These are phyloP conservation scores for Condylostylus longicornis DNA, from an alignment of 1,140 invertebrate genomes.

Conservation along the genomic window DNA sequence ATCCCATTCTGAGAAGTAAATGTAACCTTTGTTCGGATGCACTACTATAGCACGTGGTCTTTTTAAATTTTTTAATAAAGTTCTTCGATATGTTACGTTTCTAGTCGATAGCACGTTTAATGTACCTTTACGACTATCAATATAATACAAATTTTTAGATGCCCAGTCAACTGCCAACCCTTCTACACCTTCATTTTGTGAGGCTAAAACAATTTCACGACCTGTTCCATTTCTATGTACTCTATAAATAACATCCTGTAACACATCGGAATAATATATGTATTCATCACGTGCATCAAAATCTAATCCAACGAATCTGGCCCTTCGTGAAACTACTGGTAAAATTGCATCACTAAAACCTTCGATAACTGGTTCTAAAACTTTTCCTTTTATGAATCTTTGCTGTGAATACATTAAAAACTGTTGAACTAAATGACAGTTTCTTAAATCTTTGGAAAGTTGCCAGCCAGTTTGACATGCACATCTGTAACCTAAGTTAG, in stretches of 20 bases:
- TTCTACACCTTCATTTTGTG: conserved; percentile 94
- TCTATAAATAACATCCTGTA: conserved; percentile 92
- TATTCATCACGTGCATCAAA: conserved; percentile 83
- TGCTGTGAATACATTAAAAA: conserved; percentile 97
- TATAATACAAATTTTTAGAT: conserved; percentile 94
- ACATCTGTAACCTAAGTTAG: conserved; percentile 77
- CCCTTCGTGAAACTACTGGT: conserved; percentile 75
- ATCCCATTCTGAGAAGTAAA: conserved; percentile 95
- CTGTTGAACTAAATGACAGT: conserved; percentile 73
- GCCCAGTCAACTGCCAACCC: conserved; percentile 95
- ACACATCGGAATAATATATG: conserved; percentile 93
- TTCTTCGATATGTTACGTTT: conserved; percentile 70
- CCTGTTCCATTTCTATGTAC: conserved; percentile 78
- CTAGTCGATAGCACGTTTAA: conserved; percentile 82
- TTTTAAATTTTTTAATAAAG: conserved; percentile 75
- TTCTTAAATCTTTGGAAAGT: conserved; percentile 56
- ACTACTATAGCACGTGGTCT: conserved; percentile 88
- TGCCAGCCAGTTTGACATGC: conserved; percentile 85
- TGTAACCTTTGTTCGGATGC: conserved; percentile 84
- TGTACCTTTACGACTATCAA: conserved; percentile 90
- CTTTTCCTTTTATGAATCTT: conserved; percentile 89
- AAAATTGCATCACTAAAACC: conserved; percentile 89
- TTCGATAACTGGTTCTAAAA: conserved; percentile 73
- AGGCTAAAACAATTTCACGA: conserved; percentile 81
- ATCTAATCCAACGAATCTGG: conserved; percentile 92